These are phyloP conservation scores for Apogon talboti DNA, from an alignment of 2,797 vertebrate genomes.

Conservation along the genomic window DNA sequence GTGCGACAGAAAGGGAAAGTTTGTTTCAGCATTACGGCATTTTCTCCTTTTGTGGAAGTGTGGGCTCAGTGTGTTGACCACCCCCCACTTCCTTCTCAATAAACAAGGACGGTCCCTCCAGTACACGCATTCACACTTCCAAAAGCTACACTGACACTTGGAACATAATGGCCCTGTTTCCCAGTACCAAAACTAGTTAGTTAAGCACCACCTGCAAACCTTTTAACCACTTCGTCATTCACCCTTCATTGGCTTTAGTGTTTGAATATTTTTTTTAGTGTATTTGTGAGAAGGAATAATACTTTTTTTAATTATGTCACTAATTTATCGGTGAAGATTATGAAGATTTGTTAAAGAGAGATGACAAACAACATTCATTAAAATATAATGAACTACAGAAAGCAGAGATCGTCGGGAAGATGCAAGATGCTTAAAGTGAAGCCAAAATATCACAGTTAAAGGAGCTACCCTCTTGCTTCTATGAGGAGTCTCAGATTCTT, in stretches of 20 bases:
- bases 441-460: no score
- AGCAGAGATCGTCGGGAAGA: no score
- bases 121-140: constrained; percentile 18
- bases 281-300: no score
- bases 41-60: constrained; percentile 82
- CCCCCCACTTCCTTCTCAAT: constrained; percentile 26
- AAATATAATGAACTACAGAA: no score
- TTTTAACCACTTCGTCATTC: neutral
- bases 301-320: no score
- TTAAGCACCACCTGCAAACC: neutral
- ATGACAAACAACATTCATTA: no score
- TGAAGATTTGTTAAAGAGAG: no score
- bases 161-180: constrained; percentile 5
- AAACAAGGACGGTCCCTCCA: constrained; percentile 28
- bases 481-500: no score
- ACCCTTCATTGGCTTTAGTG: neutral
- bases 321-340: no score
- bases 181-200: constrained; percentile 10
- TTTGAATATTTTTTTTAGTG: neutral
- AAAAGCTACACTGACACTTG: constrained; percentile 16
- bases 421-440: no score
- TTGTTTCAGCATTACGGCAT: constrained; percentile 75
- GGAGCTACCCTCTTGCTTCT: no score
- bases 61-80: constrained; percentile 47
- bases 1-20: constrained; percentile 73